phyloP scores from a whole-genome alignment of 2,888 invertebrate species.

The Stomorhina lunata region DNA sequence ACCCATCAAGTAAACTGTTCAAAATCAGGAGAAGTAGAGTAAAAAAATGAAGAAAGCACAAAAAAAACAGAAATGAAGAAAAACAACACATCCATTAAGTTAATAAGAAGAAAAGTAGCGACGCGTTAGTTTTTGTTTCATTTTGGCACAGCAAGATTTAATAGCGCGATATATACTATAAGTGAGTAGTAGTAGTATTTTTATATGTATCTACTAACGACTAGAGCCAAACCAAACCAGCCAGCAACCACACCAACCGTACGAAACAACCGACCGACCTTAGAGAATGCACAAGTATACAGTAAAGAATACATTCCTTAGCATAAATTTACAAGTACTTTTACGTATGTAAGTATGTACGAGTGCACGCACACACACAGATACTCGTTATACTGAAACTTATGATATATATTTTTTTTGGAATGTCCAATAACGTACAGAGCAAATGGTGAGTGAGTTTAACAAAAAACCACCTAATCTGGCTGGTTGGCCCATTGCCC shows the following conservation, averaged over 20 bases:
- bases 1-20: slow-evolving; percentile 49
- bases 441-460: slow-evolving; percentile 46
- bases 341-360: too few relatives aligned
- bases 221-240: too few relatives aligned
- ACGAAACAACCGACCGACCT: slow-evolving; percentile 28
- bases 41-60: slow-evolving; percentile 4
- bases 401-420: not conserved
- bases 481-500: slow-evolving; percentile 57
- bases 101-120: slow-evolving; percentile 63
- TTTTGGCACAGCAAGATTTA: slow-evolving; percentile 58
- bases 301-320: slow-evolving; percentile 58
- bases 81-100: slow-evolving; percentile 58
- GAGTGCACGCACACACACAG: not conserved
- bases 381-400: not conserved
- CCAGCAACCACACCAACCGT: slow-evolving; percentile 45
- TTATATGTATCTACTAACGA: too few relatives aligned
- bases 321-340: slow-evolving; percentile 42
- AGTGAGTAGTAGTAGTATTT: not conserved
- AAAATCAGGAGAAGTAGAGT: slow-evolving; percentile 22
- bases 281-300: slow-evolving; percentile 56
- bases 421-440: slow-evolving; percentile 52
- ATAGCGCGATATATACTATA: slow-evolving; percentile 19
- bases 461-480: slow-evolving; percentile 61
- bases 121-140: slow-evolving; percentile 65
- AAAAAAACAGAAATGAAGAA: not conserved